phyloP scores from a whole-genome alignment of 2,797 vertebrate genomes.

The Tolypeutes matacus region DNA sequence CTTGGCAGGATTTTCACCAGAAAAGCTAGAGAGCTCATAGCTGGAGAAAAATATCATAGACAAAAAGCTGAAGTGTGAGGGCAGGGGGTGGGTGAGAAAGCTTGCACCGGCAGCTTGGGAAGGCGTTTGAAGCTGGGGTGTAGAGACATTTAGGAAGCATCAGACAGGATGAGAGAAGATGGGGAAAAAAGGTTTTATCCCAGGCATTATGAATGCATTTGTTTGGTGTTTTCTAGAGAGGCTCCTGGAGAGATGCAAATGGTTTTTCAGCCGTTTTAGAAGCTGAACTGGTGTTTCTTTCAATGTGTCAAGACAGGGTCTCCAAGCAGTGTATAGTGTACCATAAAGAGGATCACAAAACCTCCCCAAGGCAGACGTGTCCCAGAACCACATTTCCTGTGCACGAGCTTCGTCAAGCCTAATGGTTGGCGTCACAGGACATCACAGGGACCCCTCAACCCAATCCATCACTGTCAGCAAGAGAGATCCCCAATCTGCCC shows the following conservation, averaged over 20 bases:
- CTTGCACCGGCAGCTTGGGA: not conserved
- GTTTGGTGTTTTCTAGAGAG: not conserved
- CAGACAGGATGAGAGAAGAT: not conserved
- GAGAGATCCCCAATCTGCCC: not conserved
- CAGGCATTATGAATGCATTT: not conserved
- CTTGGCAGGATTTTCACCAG: not conserved
- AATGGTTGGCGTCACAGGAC: accelerated
- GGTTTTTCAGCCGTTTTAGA: not conserved
- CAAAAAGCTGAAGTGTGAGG: not conserved
- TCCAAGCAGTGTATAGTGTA: not conserved
- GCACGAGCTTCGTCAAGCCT: not conserved
- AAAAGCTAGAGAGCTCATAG: not conserved
- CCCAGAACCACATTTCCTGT: too few species aligned
- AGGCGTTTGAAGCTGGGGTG: not conserved
- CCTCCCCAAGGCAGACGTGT: too few species aligned
- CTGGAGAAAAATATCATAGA: not conserved
- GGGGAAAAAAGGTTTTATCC: not conserved
- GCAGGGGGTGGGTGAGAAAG: not conserved
- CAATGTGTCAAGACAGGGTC: not conserved
- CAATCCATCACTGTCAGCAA: not conserved
- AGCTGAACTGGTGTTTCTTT: not conserved
- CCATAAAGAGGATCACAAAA: not conserved
- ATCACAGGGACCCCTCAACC: not conserved
- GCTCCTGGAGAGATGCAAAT: not conserved
- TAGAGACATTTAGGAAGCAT: not conserved